Conservation (phyloP, 1,140 invertebrate genomes). For the Eriosoma lanigerum region DNA sequence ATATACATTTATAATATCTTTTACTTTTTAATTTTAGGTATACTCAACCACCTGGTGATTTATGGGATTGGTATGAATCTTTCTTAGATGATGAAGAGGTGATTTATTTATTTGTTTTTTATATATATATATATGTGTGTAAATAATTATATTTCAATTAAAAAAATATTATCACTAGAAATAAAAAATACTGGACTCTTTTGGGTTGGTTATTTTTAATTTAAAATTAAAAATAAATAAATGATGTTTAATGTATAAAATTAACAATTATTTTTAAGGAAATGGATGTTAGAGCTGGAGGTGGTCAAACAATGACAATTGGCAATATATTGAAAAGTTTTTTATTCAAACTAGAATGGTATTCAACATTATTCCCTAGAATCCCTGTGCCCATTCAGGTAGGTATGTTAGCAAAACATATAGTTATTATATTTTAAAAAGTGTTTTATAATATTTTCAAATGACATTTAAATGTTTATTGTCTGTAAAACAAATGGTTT, state of each 20-base stretch:
- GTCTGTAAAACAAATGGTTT: background rate
- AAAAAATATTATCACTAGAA: no score
- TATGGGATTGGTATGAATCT: constrained; percentile 95
- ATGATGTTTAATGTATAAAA: constrained; percentile 4
- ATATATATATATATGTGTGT: no score
- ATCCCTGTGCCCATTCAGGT: constrained; percentile 99
- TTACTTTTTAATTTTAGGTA: constrained; percentile 68
- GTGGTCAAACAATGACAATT: constrained; percentile 90
- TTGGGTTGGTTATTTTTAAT: no score
- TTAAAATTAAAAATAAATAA: no score
- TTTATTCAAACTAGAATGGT: constrained; percentile 96
- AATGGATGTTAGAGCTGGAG: constrained; percentile 95
- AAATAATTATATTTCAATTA: no score
- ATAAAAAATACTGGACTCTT: no score
- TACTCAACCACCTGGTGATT: constrained; percentile 90
- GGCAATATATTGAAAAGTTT: constrained; percentile 92
- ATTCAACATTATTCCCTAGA: constrained; percentile 95
- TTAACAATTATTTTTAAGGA: constrained; percentile 64
- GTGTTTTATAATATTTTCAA: background rate
- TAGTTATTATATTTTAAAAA: background rate
- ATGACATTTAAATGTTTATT: background rate
- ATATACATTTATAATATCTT: background rate
- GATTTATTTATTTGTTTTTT: constrained; percentile 9
- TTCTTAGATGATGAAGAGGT: constrained; percentile 95
- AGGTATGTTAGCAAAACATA: constrained; percentile 46